These are phyloP conservation scores for Echeneis naucrates DNA, from an alignment of 2,797 vertebrate genomes.

Conservation along the genomic window DNA sequence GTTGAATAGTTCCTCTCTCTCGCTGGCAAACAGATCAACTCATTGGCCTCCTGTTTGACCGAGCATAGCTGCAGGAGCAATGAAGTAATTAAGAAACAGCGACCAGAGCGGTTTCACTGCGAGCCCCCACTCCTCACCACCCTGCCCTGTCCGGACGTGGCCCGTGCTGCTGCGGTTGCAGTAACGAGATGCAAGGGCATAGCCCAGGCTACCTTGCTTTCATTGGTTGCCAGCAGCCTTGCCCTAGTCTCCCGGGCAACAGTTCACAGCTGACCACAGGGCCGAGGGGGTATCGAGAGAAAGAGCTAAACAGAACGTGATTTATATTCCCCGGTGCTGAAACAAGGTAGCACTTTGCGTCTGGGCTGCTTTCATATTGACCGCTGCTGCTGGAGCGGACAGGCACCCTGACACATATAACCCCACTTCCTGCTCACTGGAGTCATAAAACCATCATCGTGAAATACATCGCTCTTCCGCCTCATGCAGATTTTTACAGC, in stretches of 20 bases:
- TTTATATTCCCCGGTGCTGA: slow-evolving; percentile 80
- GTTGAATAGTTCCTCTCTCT: slow-evolving; percentile 29
- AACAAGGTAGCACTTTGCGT: slow-evolving; percentile 78
- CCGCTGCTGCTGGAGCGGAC: slow-evolving; percentile 56
- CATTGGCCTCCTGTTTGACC: slow-evolving; percentile 18
- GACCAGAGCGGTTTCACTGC: slow-evolving; percentile 28
- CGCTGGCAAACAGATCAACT: slow-evolving; percentile 18
- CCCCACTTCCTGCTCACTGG: slow-evolving; percentile 66
- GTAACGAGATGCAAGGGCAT: slow-evolving; percentile 73
- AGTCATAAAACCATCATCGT: slow-evolving; percentile 68
- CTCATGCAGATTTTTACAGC: slow-evolving; percentile 30
- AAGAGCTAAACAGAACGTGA: slow-evolving; percentile 74
- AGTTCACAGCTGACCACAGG: slow-evolving; percentile 80
- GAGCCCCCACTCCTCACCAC: slow-evolving; percentile 17
- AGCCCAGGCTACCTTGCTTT: slow-evolving; percentile 67
- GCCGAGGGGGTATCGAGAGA: slow-evolving; percentile 68
- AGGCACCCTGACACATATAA: slow-evolving; percentile 56
- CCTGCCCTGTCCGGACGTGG: slow-evolving; percentile 37
- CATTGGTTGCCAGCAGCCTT: slow-evolving; percentile 74
- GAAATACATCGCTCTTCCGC: slow-evolving; percentile 41
- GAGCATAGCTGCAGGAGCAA: slow-evolving; percentile 17
- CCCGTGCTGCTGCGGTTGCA: slow-evolving; percentile 69
- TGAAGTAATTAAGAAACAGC: slow-evolving; percentile 34
- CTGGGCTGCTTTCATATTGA: slow-evolving; percentile 68
- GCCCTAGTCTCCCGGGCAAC: slow-evolving; percentile 77